Evolutionary conservation across 2,113 vertebrate genomes (phyloP), one percentile per base, ranked within the genome.

Genomic region (Strigops habroptila): DNA sequence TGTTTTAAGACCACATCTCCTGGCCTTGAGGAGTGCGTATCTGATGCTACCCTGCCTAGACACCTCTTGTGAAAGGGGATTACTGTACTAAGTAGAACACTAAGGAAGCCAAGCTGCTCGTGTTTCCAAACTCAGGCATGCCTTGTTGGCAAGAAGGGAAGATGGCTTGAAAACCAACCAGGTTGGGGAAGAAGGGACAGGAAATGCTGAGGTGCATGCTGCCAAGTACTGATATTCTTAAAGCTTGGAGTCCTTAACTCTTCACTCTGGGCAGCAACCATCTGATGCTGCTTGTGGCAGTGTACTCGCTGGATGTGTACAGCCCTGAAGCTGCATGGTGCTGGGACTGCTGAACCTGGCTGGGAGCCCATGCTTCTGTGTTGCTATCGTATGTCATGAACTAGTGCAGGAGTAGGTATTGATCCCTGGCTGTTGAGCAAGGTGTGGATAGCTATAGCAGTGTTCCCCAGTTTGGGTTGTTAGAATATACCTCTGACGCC

Each of bases 251-350:
- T 46, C 39, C 35, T 46, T 35, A 46, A 48, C n/a, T 52, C 4
- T 14, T 6, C 2, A 1, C 23, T 64, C 35, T 70, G 39, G 30
- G 35, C 18, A 35, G 0, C 23, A 55, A 0, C 15, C 9, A 0
- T 33, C 33, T 75, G 31, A 4, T 21, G 4, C 0, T 35, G 41
- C 49, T 52, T 22, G 30, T 84, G 60, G 35, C 67, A 12, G 17
- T 6, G 15, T 28, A 2, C 53, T 81, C 39, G 1, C 7, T 69
- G 82, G 33, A 1, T 39, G 23, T 15, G 28, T 23, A 1, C 9
- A 35, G 55, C 39, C n/a, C 48, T 30, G 60, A 63, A n/a, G 49
- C 33, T 60, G 30, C 30, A 2, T 24, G 7, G 9, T 67, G 27
- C 52, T 39, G 23, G 27, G 9, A 10, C 43, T 33, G 18, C 67